Conservation (phyloP, 2,797 vertebrate species). For the Molossus molossus region DNA sequence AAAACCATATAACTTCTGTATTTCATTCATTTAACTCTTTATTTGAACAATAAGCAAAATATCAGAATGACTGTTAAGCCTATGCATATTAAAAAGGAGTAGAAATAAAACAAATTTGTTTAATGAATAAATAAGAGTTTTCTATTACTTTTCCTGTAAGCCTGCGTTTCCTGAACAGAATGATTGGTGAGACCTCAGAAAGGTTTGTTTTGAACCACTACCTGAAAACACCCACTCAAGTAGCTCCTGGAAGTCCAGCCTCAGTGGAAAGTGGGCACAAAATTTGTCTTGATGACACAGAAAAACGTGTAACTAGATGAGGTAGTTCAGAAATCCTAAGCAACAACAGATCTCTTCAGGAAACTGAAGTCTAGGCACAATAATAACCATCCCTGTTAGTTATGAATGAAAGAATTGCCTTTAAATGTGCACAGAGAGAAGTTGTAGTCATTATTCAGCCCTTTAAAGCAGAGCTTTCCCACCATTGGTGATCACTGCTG, state of each 20-base stretch:
- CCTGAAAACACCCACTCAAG: background rate
- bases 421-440: constrained; percentile 28
- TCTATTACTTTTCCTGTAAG: background rate
- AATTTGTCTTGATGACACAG: background rate
- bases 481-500: constrained; percentile 2
- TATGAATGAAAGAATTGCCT: constrained; percentile 66
- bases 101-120: background rate
- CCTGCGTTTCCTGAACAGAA: background rate
- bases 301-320: background rate
- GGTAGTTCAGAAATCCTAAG: background rate
- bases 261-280: background rate
- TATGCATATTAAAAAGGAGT: background rate
- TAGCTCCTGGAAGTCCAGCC: background rate
- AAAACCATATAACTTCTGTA: background rate
- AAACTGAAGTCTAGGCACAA: background rate
- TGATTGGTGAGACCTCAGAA: background rate
- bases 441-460: background rate
- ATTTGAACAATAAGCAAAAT: background rate
- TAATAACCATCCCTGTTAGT: background rate
- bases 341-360: constrained; percentile 50
- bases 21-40: background rate
- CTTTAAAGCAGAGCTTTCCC: constrained; percentile 47
- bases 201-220: background rate
- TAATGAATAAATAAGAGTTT: background rate
- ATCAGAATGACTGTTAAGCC: background rate